A percentile compares a stretch with the other conserved stretches of the same genome.
These are phyloP conservation scores for Semotilus atromaculatus DNA, from an alignment of 2,797 vertebrate genomes.

Conservation along the genomic window DNA sequence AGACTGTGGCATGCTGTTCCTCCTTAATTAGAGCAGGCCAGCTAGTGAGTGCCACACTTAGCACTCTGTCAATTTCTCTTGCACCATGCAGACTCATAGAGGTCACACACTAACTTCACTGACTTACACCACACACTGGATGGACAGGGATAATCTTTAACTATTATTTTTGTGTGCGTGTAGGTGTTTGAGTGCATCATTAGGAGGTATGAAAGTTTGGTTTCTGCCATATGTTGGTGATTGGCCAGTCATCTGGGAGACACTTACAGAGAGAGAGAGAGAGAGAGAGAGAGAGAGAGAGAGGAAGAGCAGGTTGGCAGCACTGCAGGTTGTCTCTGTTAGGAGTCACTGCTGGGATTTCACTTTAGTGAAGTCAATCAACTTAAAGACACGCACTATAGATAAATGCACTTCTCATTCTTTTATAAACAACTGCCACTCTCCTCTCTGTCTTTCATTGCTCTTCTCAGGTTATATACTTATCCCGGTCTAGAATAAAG, in stretches of 20 bases:
- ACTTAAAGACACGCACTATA: constrained; percentile 83
- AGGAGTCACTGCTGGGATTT: constrained; percentile 92
- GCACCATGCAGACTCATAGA: constrained; percentile 49
- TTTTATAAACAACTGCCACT: constrained; percentile 90
- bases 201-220: constrained; percentile 80
- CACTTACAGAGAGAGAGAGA: constrained; percentile 41
- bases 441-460: constrained; percentile 19
- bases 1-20: constrained; percentile 91
- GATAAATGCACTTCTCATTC: constrained; percentile 91
- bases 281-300: constrained; percentile 58
- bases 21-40: constrained; percentile 94
- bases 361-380: constrained; percentile 79
- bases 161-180: constrained; percentile 42
- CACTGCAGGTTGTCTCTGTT: constrained; percentile 93
- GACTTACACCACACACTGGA: constrained; percentile 12
- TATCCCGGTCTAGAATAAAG: constrained; percentile 21
- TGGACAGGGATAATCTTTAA: constrained; percentile 51
- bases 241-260: constrained; percentile 64
- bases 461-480: constrained; percentile 29
- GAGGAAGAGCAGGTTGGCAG: constrained; percentile 94
- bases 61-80: constrained; percentile 55
- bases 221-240: constrained; percentile 86
- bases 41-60: constrained; percentile 76
- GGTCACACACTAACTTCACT: constrained; percentile 47
- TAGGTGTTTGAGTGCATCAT: constrained; percentile 71